These are phyloP conservation scores for Danio kyathit DNA, from an alignment of 2,797 vertebrate genomes.

Conservation along the genomic window DNA sequence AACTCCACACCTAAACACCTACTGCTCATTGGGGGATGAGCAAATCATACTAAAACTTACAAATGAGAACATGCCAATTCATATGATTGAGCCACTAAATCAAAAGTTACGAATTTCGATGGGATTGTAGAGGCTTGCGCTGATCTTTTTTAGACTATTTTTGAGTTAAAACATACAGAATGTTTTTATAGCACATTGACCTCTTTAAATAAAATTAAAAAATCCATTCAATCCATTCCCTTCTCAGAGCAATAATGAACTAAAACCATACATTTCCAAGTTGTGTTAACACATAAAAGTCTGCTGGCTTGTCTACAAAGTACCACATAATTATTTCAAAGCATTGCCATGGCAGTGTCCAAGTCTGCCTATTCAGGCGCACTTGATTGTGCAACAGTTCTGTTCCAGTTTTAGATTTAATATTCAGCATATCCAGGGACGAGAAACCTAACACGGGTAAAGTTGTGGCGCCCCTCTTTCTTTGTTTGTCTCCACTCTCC, in stretches of 20 bases:
- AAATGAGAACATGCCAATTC: too few species aligned
- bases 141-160: too few species aligned
- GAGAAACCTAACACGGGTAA: constrained; percentile 56
- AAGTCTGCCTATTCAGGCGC: constrained; percentile 26
- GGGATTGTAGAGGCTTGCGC: too few species aligned
- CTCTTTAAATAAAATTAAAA: too few species aligned
- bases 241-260: not conserved
- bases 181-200: too few species aligned
- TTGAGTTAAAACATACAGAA: too few species aligned
- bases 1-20: too few species aligned
- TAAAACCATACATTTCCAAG: not conserved
- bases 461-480: constrained; percentile 56
- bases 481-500: constrained; percentile 61
- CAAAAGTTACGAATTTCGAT: too few species aligned
- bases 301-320: constrained; percentile 1
- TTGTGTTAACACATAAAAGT: constrained; percentile 4
- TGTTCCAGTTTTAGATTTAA: constrained; percentile 60
- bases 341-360: constrained; percentile 12
- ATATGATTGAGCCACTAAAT: too few species aligned
- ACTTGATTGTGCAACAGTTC: constrained; percentile 62
- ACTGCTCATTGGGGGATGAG: too few species aligned
- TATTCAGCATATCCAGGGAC: constrained; percentile 64
- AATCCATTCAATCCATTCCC: not conserved
- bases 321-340: constrained; percentile 41
- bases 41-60: too few species aligned